Evolutionary conservation across 1,140 invertebrate species (phyloP).

Genomic region (Micrasema longulum): DNA sequence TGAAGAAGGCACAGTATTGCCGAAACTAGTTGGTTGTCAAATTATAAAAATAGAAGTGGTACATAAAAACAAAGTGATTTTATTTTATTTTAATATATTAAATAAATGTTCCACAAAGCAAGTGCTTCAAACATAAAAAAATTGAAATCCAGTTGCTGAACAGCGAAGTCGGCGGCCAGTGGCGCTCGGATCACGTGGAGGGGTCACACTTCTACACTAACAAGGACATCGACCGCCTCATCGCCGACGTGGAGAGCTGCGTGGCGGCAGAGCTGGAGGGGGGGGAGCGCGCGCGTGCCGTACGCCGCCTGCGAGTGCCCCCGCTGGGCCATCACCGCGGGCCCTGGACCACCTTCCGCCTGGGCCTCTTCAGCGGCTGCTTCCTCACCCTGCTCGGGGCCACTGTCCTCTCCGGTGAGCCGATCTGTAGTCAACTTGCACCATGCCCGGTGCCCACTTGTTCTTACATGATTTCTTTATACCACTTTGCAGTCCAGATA

Average conservation of each 20-base stretch:
- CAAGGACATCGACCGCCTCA: slow-evolving; percentile 96
- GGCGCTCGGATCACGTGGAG: slow-evolving; percentile 93
- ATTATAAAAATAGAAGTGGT: too few species aligned
- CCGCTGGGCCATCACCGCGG: slow-evolving; percentile 96
- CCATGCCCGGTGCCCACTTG: too few species aligned
- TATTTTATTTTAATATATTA: too few species aligned
- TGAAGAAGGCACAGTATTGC: too few species aligned
- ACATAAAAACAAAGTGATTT: too few species aligned
- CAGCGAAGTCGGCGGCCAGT: slow-evolving; percentile 83
- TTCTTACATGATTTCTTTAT: too few species aligned
- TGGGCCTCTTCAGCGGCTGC: slow-evolving; percentile 94
- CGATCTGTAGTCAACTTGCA: too few species aligned
- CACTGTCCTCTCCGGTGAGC: slow-evolving; percentile 85
- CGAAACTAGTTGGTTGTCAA: too few species aligned
- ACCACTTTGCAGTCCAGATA: too few species aligned
- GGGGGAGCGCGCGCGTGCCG: slow-evolving; percentile 94
- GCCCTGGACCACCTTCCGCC: slow-evolving; percentile 97
- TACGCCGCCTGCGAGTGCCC: slow-evolving; percentile 96
- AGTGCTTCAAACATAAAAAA: too few species aligned
- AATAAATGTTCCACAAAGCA: too few species aligned
- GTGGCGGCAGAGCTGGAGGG: slow-evolving; percentile 94
- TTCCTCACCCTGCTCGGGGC: slow-evolving; percentile 90
- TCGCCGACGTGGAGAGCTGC: slow-evolving; percentile 92
- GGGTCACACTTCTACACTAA: slow-evolving; percentile 95
- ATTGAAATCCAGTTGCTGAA: slow-evolving; percentile 74